Conservation (phyloP, 2,888 invertebrate genomes). For the Odontocolon sp. region DNA sequence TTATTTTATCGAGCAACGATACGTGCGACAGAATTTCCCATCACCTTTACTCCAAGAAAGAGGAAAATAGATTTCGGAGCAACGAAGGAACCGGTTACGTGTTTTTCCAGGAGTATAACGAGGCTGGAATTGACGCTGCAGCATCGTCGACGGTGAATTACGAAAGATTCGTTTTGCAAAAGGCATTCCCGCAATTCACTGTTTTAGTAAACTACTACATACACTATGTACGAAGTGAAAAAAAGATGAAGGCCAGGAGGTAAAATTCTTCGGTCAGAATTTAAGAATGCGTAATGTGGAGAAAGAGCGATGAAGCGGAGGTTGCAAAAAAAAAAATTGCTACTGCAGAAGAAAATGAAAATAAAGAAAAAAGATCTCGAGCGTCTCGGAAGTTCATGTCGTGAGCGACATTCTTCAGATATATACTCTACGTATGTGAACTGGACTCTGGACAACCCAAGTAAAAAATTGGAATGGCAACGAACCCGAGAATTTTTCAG, state of each 20-base stretch:
- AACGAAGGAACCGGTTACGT: background rate
- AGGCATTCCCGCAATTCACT: background rate
- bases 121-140: background rate
- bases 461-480: constrained; percentile 49
- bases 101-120: background rate
- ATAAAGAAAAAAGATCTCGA: constrained; percentile 8
- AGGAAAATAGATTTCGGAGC: too few species aligned
- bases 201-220: too few species aligned
- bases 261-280: background rate
- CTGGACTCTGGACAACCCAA: constrained; percentile 10
- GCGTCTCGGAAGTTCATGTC: background rate
- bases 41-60: too few species aligned
- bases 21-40: constrained; percentile 35
- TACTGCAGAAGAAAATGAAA: constrained; percentile 6
- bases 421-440: background rate
- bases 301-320: background rate
- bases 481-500: constrained; percentile 52
- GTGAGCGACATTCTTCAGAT: background rate
- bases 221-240: background rate
- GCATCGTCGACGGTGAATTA: background rate
- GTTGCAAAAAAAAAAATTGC: background rate
- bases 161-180: background rate
- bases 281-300: constrained; percentile 22
- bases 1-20: constrained; percentile 61
- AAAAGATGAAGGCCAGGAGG: background rate